Base-by-base conservation (phyloP, 2,888 invertebrate genomes). In the Brenthis daphne region DNA sequence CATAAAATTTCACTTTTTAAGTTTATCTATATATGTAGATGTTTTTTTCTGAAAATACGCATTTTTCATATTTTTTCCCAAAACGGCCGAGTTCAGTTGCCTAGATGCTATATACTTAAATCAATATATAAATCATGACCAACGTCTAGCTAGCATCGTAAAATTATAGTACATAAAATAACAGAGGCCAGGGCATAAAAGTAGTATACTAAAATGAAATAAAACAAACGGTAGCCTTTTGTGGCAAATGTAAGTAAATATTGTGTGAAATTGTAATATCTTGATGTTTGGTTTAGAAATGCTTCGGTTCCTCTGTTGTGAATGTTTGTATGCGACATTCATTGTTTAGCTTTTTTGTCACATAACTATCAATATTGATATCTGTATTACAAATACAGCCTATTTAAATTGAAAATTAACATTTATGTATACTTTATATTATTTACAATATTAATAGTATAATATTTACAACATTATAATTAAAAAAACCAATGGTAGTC, bases 261-360 rank as follows among this genome's bases (percentile, higher is more conserved):
- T 72, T 74, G 71, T 75, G 75, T 75, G 75, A 72, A 74, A 73
- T 71, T 71, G 75, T 72, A 60, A 60, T 60, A 60, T 48, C 57
- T 79, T 78, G 11, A 8, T 83, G 81, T 89, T 89, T 87, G 81
- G 71, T 73, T 77, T 82, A 76, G 77, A 82, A 85, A 88, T 86
- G 83, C 80, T 88, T 88, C 83, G 85, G 85, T 74, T n/a, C 75
- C 79, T 88, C 87, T 87, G 81, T 85, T 81, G 81, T 67, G 47
- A 43, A 20, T 81, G 80, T 83, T 79, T 79, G 78, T 75, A 77
- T 81, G 77, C 80, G 75, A 75, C 78, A 75, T 78, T 82, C 76
- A 86, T 84, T 81, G 77, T 78, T 79, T 82, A 66, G 63, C 53
- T 58, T 64, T 58, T 51, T 57, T 48, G 64, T 56, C 13, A 53